These are phyloP conservation scores for Drosophila acutilabella DNA, from an alignment of 2,888 invertebrate genomes.

Conservation along the genomic window DNA sequence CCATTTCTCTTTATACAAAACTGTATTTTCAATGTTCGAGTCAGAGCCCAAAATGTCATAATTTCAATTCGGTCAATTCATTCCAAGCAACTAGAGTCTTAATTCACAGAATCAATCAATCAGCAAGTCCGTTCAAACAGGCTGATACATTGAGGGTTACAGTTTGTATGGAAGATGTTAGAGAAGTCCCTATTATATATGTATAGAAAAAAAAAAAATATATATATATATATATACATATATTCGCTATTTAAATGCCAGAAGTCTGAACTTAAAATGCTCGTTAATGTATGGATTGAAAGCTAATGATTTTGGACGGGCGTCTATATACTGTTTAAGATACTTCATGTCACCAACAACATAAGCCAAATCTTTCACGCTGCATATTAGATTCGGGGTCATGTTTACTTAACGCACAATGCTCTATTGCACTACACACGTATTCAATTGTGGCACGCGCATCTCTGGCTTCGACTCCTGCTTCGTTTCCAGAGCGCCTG, in stretches of 20 bases:
- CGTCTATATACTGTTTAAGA: neutral
- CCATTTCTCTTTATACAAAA: neutral
- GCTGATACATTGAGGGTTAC: neutral
- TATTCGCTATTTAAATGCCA: too few relatives aligned
- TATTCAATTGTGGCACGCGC: conserved; percentile 56
- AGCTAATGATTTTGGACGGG: neutral
- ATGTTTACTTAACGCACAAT: conserved; percentile 40
- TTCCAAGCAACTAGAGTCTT: too few relatives aligned
- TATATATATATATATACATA: too few relatives aligned
- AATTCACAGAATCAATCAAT: neutral
- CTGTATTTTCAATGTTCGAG: too few relatives aligned
- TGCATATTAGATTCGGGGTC: conserved; percentile 13
- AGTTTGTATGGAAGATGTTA: neutral
- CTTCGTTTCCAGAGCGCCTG: neutral
- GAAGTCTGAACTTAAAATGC: too few relatives aligned
- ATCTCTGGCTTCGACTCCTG: conserved; percentile 17
- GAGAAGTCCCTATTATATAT: neutral
- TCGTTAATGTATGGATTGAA: neutral
- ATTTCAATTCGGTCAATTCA: neutral
- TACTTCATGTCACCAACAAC: conserved; percentile 10
- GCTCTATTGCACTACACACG: conserved; percentile 44
- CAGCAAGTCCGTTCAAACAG: neutral
- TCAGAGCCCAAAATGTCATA: neutral
- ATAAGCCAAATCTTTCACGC: neutral
- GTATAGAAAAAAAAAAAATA: too few relatives aligned